Percentiles rank a stretch among this genome's conserved stretches.
phyloP scores from a whole-genome alignment of 2,888 invertebrate genomes.

The Anagyrus pseudococci region DNA sequence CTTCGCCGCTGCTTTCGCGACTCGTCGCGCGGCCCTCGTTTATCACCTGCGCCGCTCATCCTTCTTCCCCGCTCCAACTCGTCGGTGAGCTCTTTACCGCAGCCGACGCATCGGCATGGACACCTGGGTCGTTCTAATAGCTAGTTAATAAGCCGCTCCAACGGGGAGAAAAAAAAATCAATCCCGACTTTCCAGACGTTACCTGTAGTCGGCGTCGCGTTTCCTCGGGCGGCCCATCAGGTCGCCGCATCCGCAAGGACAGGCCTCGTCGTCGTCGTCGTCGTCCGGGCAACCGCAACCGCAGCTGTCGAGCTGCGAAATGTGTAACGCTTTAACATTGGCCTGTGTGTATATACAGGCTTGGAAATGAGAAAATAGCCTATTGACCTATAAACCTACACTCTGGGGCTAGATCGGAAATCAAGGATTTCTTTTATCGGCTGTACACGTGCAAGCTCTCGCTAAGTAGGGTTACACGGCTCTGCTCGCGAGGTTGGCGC shows the following conservation, averaged over 20 bases:
- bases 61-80: background rate
- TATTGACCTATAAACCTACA: background rate
- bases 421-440: background rate
- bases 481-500: too few species aligned
- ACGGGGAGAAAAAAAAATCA: background rate
- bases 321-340: background rate
- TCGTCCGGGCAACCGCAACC: slow-evolving; percentile 18
- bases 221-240: slow-evolving; percentile 1
- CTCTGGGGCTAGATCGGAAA: background rate
- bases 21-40: too few species aligned
- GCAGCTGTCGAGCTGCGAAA: slow-evolving; percentile 16
- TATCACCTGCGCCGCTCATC: too few species aligned
- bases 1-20: background rate
- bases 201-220: too few species aligned
- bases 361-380: background rate
- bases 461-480: too few species aligned
- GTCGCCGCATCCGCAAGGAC: slow-evolving; percentile 34
- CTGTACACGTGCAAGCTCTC: too few species aligned
- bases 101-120: slow-evolving; percentile 21
- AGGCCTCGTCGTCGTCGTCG: background rate
- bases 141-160: too few species aligned
- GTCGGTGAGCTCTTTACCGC: slow-evolving; percentile 20
- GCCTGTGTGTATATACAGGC: background rate
- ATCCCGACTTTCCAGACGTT: background rate
- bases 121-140: too few species aligned